Base-by-base conservation (phyloP, 2,113 vertebrate species). In the Scopus umbretta region DNA sequence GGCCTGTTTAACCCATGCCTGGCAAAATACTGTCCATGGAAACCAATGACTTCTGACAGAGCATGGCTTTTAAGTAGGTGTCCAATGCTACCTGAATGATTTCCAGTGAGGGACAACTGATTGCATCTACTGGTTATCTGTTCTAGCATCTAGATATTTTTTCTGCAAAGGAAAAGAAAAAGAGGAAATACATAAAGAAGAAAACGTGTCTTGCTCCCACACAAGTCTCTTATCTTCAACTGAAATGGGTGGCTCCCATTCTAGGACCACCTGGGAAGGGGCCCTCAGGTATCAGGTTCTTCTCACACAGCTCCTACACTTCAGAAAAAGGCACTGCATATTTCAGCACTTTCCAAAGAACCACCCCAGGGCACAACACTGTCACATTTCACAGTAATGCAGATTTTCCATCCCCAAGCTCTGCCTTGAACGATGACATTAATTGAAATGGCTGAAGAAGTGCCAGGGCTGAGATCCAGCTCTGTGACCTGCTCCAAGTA, bases 61-160 rank as follows among this genome's bases (percentile, higher is more conserved):
- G 10, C 11, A 1, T 6, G 0, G 22, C 61, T n/a, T 65, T 30
- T 16, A 9, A 2, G 0, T 0, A 7, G 22, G 42, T 13, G 62
- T 34, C 55, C 63, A 78, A 17, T 20, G 16, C 21, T 6, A 13
- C n/a, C 13, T 13, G 20, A 58, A 50, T 14, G 29, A 36, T 12
- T 71, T 87, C 56, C 66, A 75, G 58, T 2, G 3, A 40, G 30
- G 22, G 30, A 53, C 19, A 79, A 36, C 10, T 20, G 38, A 29
- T 3, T 25, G 5, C 9, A 43, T 21, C 62, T 72, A 17, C 50
- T 62, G 14, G 12, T 53, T 5, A 21, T 38, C 70, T 76, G 22
- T 67, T 42, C 45, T 36, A 66, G 16, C 45, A 53, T 16, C 66
- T 43, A 61, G 53, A 63, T 12, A 36, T 10, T 29, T 55, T 34